These are phyloP conservation scores for Chamaetylas fuelleborni DNA, from an alignment of 2,113 vertebrate species.

Conservation along the genomic window DNA sequence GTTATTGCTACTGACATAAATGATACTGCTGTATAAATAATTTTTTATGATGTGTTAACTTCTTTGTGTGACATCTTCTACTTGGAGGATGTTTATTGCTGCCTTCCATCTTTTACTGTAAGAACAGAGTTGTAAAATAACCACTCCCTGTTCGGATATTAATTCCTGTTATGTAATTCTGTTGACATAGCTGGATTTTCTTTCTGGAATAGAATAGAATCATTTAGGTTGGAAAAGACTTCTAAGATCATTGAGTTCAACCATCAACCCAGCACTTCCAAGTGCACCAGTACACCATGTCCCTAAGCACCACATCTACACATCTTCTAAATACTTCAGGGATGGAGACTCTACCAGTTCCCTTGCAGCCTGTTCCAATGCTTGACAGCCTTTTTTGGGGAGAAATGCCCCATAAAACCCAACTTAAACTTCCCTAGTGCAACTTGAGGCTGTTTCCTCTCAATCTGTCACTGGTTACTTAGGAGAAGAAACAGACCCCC, in stretches of 20 bases:
- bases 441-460: background rate
- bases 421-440: background rate
- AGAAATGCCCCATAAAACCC: background rate
- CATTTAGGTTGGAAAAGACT: background rate
- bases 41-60: conserved; percentile 31
- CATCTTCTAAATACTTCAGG: background rate
- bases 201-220: background rate
- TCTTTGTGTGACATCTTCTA: background rate
- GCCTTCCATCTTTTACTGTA: background rate
- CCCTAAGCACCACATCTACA: background rate
- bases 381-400: background rate
- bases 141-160: background rate
- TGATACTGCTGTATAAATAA: conserved; percentile 1
- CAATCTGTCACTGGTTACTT: background rate
- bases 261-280: background rate
- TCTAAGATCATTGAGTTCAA: background rate
- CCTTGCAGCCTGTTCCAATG: background rate
- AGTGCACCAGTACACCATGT: background rate
- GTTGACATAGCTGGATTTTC: background rate
- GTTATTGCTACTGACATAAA: background rate
- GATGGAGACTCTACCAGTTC: background rate
- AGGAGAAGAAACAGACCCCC: background rate
- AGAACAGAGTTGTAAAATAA: background rate
- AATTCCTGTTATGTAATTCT: background rate
- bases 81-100: background rate